Base-by-base conservation (phyloP, 92 coral and sea anemone genomes). In the Montipora capitata region DNA sequence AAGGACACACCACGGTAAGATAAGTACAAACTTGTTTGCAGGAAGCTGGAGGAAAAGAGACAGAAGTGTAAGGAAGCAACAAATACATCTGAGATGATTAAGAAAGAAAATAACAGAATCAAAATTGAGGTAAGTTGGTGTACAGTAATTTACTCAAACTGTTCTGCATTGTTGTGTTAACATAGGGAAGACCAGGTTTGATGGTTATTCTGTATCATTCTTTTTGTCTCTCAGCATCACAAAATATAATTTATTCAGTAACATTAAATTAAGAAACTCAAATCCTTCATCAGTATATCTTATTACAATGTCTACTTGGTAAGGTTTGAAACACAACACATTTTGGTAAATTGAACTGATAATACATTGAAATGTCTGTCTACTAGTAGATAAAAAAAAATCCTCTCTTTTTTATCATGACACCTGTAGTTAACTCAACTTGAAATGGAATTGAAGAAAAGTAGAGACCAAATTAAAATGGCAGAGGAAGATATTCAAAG, bases 401-500 rank as follows among this genome's bases (percentile, higher is more conserved):
- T 27, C 7, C 10, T 8, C 11, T 38, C 39, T 5, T 68, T 27
- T 13, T 69, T n/a, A 3, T 41, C 27, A 10, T 68, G 1, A n/a
- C n/a, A 20, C n/a, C 71, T 41, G 18, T 71, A 92, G 95, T 82
- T 80, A 40, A 84, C 88, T 3, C 63, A 88, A 18, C 61, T 48
- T 66, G 89, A 89, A 77, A 77, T 89, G 18, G 96, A 93, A 40
- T 27, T 73, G 74, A 76, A 79, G 65, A 85, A 89, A 80, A 41
- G 43, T n/a, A 68, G 51, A 18, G 96, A 93, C 2, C 85, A 85
- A 40, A 84, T 93, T 58, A 65, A 74, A 16, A 43, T 85, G 85
- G 79, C 96, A 18, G 96, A 93, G 65, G 91, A 84, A 79, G 93
- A 93, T 56, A 76, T 93, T 45, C 49, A 18, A 57, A 89, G 89